phyloP scores from a whole-genome alignment of 2,888 invertebrate species.

The Empis livida region DNA sequence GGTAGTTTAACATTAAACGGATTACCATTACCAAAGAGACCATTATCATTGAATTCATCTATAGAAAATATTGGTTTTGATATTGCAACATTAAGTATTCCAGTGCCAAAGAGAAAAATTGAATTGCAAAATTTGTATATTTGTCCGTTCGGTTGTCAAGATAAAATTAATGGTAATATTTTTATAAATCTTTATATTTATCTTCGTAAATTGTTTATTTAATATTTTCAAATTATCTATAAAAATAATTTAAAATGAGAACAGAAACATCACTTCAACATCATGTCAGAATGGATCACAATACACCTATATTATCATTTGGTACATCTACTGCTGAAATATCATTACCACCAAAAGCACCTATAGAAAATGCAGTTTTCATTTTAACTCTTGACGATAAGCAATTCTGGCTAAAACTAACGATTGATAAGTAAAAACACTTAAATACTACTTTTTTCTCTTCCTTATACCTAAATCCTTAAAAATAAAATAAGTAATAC shows the following conservation, averaged over 20 bases:
- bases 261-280: conserved; percentile 16
- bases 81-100: conserved; percentile 4
- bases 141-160: conserved; percentile 13
- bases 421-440: conserved; percentile 15
- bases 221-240: too few relatives aligned
- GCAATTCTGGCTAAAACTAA: conserved; percentile 20
- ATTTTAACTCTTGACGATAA: conserved; percentile 17
- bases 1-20: not conserved
- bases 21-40: conserved; percentile 7
- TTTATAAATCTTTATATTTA: too few relatives aligned
- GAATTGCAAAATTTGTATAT: conserved; percentile 6
- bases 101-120: conserved; percentile 7
- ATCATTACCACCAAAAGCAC: conserved; percentile 19
- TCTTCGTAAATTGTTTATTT: too few relatives aligned
- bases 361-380: conserved; percentile 18
- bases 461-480: not conserved
- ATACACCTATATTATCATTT: conserved; percentile 19
- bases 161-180: conserved; percentile 12
- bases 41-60: conserved; percentile 12
- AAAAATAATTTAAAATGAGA: too few relatives aligned
- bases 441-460: not conserved
- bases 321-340: conserved; percentile 18
- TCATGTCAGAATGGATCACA: conserved; percentile 20
- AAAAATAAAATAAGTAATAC: not conserved
- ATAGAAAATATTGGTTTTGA: conserved; percentile 5